These are phyloP conservation scores for Bos indicus DNA, from an alignment of 2,113 vertebrate species.

Conservation along the genomic window DNA sequence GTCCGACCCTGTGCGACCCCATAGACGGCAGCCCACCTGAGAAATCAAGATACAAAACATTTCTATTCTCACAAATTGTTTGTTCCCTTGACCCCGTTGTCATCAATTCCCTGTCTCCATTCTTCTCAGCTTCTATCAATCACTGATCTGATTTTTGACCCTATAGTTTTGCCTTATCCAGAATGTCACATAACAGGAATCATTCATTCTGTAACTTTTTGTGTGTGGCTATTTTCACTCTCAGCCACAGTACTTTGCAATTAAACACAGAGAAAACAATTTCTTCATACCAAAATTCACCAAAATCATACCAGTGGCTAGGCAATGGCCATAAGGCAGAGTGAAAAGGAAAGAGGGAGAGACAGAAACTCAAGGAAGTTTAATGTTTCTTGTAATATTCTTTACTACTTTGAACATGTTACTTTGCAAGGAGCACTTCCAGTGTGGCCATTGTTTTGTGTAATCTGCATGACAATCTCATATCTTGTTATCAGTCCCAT, in stretches of 20 bases:
- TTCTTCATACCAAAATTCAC: background rate
- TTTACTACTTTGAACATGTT: background rate
- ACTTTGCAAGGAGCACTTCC: background rate
- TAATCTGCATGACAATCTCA: background rate
- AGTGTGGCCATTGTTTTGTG: background rate
- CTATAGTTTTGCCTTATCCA: background rate
- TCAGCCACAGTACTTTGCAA: background rate
- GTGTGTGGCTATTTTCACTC: conserved; percentile 21
- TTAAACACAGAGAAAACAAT: conserved; percentile 14
- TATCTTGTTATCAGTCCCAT: background rate
- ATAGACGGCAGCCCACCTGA: background rate
- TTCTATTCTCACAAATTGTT: background rate
- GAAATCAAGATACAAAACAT: background rate
- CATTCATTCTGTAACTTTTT: background rate
- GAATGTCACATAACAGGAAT: background rate
- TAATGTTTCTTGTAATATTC: background rate
- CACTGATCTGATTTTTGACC: background rate
- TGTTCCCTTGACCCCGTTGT: background rate
- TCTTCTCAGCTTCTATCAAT: background rate
- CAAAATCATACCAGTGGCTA: background rate
- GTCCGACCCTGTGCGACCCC: too few species aligned
- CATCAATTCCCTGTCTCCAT: background rate
- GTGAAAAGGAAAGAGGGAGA: background rate
- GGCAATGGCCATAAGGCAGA: background rate
- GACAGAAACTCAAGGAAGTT: background rate